Percentiles rank a stretch among this genome's conserved stretches.
phyloP scores from a whole-genome alignment of 1,140 invertebrate genomes.

The Drosophila kohkoa region DNA sequence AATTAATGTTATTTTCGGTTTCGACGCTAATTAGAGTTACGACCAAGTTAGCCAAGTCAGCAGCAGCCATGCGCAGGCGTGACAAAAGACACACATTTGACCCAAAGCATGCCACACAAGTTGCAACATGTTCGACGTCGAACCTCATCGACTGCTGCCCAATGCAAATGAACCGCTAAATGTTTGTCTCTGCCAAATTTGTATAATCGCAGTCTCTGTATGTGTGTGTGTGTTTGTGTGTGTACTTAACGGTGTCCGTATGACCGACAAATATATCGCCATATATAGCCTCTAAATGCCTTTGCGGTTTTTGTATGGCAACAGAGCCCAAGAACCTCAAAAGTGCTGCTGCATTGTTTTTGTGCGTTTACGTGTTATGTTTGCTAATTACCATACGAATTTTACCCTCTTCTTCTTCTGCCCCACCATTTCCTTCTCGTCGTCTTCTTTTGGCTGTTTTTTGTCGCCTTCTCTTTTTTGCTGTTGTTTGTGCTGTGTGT shows the following conservation, averaged over 20 bases:
- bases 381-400: slow-evolving; percentile 39
- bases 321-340: slow-evolving; percentile 41
- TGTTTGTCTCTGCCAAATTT: slow-evolving; percentile 37
- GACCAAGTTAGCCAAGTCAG: slow-evolving; percentile 11
- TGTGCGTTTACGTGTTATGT: slow-evolving; percentile 38
- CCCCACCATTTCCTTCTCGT: not conserved
- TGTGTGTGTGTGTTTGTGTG: slow-evolving; percentile 11
- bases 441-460: slow-evolving; percentile 3
- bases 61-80: slow-evolving; percentile 31
- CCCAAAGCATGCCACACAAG: slow-evolving; percentile 16
- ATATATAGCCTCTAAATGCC: slow-evolving; percentile 39
- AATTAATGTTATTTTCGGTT: slow-evolving; percentile 47
- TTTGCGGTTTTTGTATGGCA: slow-evolving; percentile 24
- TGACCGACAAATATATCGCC: slow-evolving; percentile 51
- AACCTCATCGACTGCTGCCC: not conserved
- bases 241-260: slow-evolving; percentile 45
- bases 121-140: slow-evolving; percentile 39
- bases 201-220: slow-evolving; percentile 1
- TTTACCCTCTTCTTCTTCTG: slow-evolving; percentile 3
- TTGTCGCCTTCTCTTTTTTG: not conserved
- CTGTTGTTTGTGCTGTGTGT: slow-evolving; percentile 9
- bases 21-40: slow-evolving; percentile 41
- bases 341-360: slow-evolving; percentile 22
- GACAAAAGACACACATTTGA: slow-evolving; percentile 5
- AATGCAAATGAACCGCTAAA: slow-evolving; percentile 21